phyloP scores from a whole-genome alignment of 2,888 invertebrate genomes.

The Chloroclystis v-ata region DNA sequence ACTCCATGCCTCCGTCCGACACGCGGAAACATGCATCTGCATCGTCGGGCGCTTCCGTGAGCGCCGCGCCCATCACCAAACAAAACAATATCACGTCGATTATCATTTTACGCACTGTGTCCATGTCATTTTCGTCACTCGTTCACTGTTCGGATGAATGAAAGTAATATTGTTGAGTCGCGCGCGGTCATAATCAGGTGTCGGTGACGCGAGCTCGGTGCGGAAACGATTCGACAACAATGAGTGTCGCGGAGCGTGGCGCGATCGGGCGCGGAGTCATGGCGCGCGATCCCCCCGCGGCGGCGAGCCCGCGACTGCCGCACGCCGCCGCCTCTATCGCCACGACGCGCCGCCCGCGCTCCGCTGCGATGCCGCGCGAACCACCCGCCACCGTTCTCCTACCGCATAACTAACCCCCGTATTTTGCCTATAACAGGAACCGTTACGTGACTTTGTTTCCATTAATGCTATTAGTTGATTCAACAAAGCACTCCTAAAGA shows the following conservation, averaged over 20 bases:
- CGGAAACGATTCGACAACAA: conserved; percentile 54
- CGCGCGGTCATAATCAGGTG: conserved; percentile 62
- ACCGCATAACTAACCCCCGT: conserved; percentile 68
- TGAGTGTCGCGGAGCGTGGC: conserved; percentile 53
- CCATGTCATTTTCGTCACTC: conserved; percentile 73
- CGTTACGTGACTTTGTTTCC: conserved; percentile 65
- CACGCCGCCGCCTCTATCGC: conserved; percentile 32
- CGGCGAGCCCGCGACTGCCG: conserved; percentile 70
- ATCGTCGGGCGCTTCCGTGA: conserved; percentile 71
- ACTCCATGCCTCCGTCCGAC: conserved; percentile 70
- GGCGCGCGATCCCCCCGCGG: conserved; percentile 66
- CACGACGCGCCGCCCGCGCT: conserved; percentile 26
- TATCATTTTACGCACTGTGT: conserved; percentile 75
- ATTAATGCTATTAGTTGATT: conserved; percentile 51
- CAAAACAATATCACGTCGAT: conserved; percentile 73
- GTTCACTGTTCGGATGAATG: conserved; percentile 55
- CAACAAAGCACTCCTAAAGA: conserved; percentile 25
- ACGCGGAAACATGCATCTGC: conserved; percentile 68
- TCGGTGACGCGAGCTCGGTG: conserved; percentile 47
- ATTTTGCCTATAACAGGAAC: conserved; percentile 67
- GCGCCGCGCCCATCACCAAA: conserved; percentile 76
- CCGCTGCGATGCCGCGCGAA: conserved; percentile 22
- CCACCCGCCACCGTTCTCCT: conserved; percentile 58
- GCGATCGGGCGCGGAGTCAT: conserved; percentile 39
- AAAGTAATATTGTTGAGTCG: conserved; percentile 46